phyloP scores from a whole-genome alignment of 2,113 vertebrate genomes.

The Eulemur rufifrons region DNA sequence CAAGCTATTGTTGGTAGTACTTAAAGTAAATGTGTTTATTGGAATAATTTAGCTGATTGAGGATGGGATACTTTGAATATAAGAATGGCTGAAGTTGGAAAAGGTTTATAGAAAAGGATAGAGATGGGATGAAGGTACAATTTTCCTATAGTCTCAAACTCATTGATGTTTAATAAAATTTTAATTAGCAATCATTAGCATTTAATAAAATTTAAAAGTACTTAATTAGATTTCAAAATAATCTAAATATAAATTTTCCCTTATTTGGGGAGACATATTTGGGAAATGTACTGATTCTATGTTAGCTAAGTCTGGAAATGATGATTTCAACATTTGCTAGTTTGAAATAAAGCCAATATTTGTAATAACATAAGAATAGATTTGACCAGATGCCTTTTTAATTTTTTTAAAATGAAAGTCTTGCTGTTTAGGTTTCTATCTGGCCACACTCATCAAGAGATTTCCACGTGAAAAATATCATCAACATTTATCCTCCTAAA shows the following conservation, averaged over 20 bases:
- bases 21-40: background rate
- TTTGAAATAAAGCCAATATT: background rate
- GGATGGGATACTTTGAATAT: background rate
- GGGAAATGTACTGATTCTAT: background rate
- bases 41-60: background rate
- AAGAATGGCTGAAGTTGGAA: background rate
- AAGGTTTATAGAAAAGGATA: background rate
- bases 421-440: background rate
- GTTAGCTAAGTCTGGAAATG: background rate
- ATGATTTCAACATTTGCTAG: background rate
- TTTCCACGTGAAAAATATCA: background rate
- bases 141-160: background rate
- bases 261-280: background rate
- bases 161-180: background rate
- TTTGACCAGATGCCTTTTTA: background rate
- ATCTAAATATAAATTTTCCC: background rate
- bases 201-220: background rate
- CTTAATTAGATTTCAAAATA: slow-evolving; percentile 5
- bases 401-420: background rate
- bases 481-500: background rate
- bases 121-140: background rate
- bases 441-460: background rate
- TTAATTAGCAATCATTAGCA: background rate
- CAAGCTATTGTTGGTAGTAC: background rate
- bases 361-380: background rate